Base-by-base conservation (phyloP, 2,797 vertebrate species). In the Etheostoma perlongum region DNA sequence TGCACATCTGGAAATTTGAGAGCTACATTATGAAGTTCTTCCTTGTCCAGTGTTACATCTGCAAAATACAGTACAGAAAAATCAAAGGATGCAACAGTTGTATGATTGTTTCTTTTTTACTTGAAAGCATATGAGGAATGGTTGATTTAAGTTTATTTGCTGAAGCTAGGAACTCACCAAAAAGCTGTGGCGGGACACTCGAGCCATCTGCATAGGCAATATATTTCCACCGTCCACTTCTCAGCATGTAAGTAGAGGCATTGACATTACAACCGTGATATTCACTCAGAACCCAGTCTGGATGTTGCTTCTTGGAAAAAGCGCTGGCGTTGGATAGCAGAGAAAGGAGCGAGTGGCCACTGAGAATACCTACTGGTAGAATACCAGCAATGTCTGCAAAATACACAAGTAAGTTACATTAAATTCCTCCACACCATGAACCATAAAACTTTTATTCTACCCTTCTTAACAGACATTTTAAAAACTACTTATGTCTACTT, bases 211-310 rank as follows among this genome's bases (percentile, higher is more conserved):
- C 91, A 51, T 98, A 99, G 0, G 96, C 30, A 5, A 99, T 95
- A 12, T 97, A 99, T 82, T 99, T 99, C 98, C 98, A 99, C 0
- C 33, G 90, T 55, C 92, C 93, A 10, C 81, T 94, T 85, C 97
- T 95, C 49, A 99, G 95, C 98, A 99, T 99, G 85, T 98, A 99
- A 10, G 94, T 95, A 25, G 98, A 99, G 44, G 97, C 94, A 59
- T 99, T 99, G 44, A 91, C 97, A 51, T 99, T 96, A 87, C 97
- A 99, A 2, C 98, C 98, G 0, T 99, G 98, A 90, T 97, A 99
- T 91, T 99, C 97, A 77, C 98, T 99, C 76, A 99, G 78, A 47
- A 96, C 93, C 98, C 97, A 99, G 3, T 92, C 86, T 8, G 96
- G 94, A 46, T 68, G 96, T 65, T 74, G 19, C 14, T 54, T 75